A percentile compares a stretch with the other conserved stretches of the same genome.
Conservation (phyloP, 2,113 vertebrate genomes). For the Carettochelys insculpta region DNA sequence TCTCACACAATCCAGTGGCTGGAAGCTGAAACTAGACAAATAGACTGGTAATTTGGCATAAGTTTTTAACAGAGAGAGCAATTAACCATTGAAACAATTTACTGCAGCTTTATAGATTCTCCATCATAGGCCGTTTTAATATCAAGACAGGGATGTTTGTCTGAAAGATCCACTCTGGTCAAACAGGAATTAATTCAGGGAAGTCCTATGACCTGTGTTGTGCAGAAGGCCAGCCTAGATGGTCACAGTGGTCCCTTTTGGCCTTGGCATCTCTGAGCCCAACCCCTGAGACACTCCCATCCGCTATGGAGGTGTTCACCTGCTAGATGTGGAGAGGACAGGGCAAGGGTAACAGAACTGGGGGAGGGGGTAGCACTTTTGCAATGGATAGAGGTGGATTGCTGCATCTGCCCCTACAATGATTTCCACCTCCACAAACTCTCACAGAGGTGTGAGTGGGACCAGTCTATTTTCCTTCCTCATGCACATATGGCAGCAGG, state of each 20-base stretch:
- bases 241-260: background rate
- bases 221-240: too few relatives aligned
- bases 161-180: background rate
- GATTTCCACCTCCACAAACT: too few relatives aligned
- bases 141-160: background rate
- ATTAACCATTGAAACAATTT: background rate
- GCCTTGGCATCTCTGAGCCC: background rate
- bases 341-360: background rate
- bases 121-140: background rate
- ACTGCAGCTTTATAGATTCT: background rate
- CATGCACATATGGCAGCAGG: too few relatives aligned
- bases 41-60: background rate
- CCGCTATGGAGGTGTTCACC: too few relatives aligned
- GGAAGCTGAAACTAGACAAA: background rate
- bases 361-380: background rate
- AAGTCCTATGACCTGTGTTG: too few relatives aligned
- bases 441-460: background rate
- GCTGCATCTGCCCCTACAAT: too few relatives aligned
- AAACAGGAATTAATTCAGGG: too few relatives aligned
- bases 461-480: background rate
- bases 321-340: background rate
- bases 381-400: background rate
- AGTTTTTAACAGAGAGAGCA: background rate
- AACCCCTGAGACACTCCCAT: background rate
- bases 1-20: too few relatives aligned